A percentile compares a stretch with the other conserved stretches of the same genome.
These are phyloP conservation scores for Anthophora plumipes DNA, from an alignment of 2,888 invertebrate genomes.

Conservation along the genomic window DNA sequence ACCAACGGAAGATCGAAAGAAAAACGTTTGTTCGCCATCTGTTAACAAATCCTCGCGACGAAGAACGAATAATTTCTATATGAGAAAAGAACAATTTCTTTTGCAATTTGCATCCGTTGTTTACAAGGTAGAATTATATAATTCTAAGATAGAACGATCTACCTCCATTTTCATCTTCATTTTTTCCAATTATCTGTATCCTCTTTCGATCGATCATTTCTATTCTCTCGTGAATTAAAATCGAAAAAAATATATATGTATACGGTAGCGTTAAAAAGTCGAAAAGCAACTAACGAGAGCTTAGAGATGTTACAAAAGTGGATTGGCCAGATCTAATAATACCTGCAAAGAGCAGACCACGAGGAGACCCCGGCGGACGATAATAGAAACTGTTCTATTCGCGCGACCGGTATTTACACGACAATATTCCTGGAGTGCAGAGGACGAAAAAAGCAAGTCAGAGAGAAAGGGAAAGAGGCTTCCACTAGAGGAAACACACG, in stretches of 20 bases:
- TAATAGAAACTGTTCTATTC: constrained; percentile 60
- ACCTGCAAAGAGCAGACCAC: constrained; percentile 34
- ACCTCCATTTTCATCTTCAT: too few species aligned
- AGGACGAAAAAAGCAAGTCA: neutral
- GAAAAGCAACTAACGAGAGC: constrained; percentile 24
- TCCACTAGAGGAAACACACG: constrained; percentile 35
- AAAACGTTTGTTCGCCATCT: neutral
- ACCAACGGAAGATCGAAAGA: neutral
- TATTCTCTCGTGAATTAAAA: too few species aligned
- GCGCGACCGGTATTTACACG: constrained; percentile 55
- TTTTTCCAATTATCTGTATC: too few species aligned
- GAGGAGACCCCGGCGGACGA: constrained; percentile 38
- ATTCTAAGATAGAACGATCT: too few species aligned
- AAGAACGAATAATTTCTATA: neutral
- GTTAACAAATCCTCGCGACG: neutral
- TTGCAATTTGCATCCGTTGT: neutral
- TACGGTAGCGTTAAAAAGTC: neutral
- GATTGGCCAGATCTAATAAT: constrained; percentile 35
- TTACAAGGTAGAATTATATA: too few species aligned
- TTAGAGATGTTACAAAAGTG: constrained; percentile 42
- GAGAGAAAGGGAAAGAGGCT: constrained; percentile 22
- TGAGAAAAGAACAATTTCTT: neutral
- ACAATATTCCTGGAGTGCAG: constrained; percentile 54
- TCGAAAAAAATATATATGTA: neutral
- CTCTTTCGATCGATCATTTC: too few species aligned